Percentiles rank a stretch among this genome's conserved stretches.
These are phyloP conservation scores for Stenchaetothrips biformis DNA, from an alignment of 2,888 invertebrate genomes.

Conservation along the genomic window DNA sequence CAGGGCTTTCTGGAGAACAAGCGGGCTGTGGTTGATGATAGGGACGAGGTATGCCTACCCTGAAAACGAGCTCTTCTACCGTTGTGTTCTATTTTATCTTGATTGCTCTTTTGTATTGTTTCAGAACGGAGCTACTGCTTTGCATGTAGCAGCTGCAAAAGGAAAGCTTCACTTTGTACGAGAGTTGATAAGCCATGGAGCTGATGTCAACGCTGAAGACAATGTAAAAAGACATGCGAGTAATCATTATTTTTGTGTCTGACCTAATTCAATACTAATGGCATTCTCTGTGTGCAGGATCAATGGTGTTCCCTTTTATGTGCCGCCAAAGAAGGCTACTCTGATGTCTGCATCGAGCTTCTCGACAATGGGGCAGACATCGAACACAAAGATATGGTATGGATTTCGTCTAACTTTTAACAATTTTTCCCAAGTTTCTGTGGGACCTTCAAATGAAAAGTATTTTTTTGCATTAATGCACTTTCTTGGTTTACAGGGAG, in stretches of 20 bases:
- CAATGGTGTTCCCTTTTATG: conserved; percentile 89
- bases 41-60: conserved; percentile 64
- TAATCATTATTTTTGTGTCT: conserved; percentile 21
- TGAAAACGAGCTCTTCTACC: not conserved
- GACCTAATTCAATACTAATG: not conserved
- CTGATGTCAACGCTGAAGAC: conserved; percentile 88
- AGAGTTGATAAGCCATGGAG: conserved; percentile 80
- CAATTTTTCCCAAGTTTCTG: not conserved
- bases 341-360: conserved; percentile 72
- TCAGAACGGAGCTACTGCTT: conserved; percentile 88
- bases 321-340: conserved; percentile 84
- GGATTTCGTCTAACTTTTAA: conserved; percentile 38
- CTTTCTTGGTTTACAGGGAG: conserved; percentile 61
- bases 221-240: conserved; percentile 48
- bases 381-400: conserved; percentile 82
- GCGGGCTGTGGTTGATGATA: conserved; percentile 76
- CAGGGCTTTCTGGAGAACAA: conserved; percentile 78
- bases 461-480: not conserved
- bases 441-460: not conserved
- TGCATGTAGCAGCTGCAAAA: conserved; percentile 84
- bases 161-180: conserved; percentile 80
- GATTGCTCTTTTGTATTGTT: conserved; percentile 37
- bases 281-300: conserved; percentile 54
- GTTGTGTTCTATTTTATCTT: not conserved
- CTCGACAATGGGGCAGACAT: conserved; percentile 79